phyloP scores from a whole-genome alignment of 2,113 vertebrate genomes.

The Xyliphius kryptos region DNA sequence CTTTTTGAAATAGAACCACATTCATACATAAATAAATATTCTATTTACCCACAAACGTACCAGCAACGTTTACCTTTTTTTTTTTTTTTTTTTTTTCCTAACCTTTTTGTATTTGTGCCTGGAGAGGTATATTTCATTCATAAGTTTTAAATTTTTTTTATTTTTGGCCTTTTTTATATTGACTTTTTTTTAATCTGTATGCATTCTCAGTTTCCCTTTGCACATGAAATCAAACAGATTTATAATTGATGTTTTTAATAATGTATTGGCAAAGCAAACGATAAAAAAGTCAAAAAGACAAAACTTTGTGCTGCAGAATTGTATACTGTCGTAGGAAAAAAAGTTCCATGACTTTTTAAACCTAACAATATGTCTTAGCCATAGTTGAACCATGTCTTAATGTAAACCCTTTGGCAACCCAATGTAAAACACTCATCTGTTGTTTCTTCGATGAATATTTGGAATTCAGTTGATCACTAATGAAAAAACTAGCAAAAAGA shows the following conservation, averaged over 20 bases:
- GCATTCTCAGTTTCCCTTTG: constrained; percentile 53
- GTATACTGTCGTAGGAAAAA: too few relatives aligned
- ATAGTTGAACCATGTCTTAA: constrained; percentile 1
- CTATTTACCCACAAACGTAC: too few relatives aligned
- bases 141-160: constrained; percentile 56
- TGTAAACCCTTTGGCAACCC: neutral
- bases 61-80: too few relatives aligned
- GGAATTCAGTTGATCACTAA: constrained; percentile 20
- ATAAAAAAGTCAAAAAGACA: constrained; percentile 47
- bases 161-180: constrained; percentile 68
- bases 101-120: constrained; percentile 35
- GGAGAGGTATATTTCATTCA: constrained; percentile 60
- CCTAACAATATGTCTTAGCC: constrained; percentile 8
- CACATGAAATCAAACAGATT: constrained; percentile 68
- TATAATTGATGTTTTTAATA: constrained; percentile 69
- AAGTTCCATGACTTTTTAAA: constrained; percentile 25
- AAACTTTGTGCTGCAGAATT: constrained; percentile 28
- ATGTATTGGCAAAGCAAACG: constrained; percentile 52
- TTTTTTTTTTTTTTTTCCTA: constrained; percentile 34
- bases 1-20: too few relatives aligned
- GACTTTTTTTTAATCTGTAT: constrained; percentile 67
- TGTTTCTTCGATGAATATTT: neutral
- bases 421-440: too few relatives aligned
- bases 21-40: too few relatives aligned
- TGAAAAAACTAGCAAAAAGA: constrained; percentile 9